A percentile compares a stretch with the other conserved stretches of the same genome.
phyloP scores from a whole-genome alignment of 2,113 vertebrate species.

The Condylura cristata region DNA sequence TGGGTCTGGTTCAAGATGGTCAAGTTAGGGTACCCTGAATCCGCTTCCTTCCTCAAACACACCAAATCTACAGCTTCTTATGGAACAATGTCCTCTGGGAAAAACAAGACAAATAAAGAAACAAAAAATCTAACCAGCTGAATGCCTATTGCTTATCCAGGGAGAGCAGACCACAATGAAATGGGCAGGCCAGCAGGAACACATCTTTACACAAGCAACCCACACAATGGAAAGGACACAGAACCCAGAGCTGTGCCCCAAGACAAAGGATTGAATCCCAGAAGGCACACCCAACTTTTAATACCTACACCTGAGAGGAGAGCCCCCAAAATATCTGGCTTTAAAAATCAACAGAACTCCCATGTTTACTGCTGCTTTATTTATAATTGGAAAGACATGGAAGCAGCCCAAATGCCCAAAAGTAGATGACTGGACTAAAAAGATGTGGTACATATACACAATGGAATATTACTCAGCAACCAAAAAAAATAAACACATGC shows the following conservation, averaged over 20 bases:
- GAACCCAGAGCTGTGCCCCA: background rate
- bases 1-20: background rate
- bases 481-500: too few species aligned
- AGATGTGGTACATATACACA: too few species aligned
- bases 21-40: background rate
- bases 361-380: too few species aligned
- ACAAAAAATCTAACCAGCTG: background rate
- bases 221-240: background rate
- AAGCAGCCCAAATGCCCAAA: too few species aligned
- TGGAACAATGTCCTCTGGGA: background rate
- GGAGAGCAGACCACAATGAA: background rate
- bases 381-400: too few species aligned
- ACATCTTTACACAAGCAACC: background rate
- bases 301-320: background rate
- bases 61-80: background rate
- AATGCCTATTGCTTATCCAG: background rate
- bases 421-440: too few species aligned
- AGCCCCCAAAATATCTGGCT: background rate
- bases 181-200: too few species aligned
- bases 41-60: background rate
- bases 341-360: background rate
- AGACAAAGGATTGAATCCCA: background rate
- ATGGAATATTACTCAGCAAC: too few species aligned
- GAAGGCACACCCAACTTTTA: background rate
- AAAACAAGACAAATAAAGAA: background rate